Percentiles rank a stretch among this genome's conserved stretches.
Conservation (phyloP, 2,888 invertebrate genomes). For the Chrysotoxum bicinctum region DNA sequence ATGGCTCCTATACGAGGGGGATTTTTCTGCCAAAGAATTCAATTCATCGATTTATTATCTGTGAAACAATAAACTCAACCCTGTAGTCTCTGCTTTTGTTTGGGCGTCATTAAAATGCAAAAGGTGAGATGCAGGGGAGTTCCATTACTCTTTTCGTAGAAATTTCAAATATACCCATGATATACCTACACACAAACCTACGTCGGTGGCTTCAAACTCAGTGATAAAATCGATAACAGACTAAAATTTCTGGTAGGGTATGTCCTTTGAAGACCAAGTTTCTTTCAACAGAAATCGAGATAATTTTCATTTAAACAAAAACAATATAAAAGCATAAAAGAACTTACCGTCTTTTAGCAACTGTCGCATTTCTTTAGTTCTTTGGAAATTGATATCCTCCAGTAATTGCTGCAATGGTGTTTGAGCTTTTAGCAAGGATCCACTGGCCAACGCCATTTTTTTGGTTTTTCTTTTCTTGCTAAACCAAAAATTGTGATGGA, state of each 20-base stretch:
- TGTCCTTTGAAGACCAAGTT: slow-evolving; percentile 22
- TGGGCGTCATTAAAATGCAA: slow-evolving; percentile 54
- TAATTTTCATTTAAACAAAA: background rate
- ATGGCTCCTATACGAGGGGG: background rate
- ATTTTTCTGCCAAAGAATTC: slow-evolving; percentile 25
- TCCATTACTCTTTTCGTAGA: background rate
- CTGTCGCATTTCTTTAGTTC: slow-evolving; percentile 95
- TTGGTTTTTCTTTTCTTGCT: background rate
- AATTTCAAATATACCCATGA: background rate
- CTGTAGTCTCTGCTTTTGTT: slow-evolving; percentile 5
- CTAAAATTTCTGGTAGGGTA: slow-evolving; percentile 3
- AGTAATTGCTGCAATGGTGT: slow-evolving; percentile 92
- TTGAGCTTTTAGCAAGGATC: slow-evolving; percentile 79
- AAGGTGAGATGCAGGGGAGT: slow-evolving; percentile 25
- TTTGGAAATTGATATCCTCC: slow-evolving; percentile 95
- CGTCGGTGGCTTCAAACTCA: background rate
- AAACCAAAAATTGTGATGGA: background rate
- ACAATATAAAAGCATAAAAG: background rate
- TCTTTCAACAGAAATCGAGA: background rate
- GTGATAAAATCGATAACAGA: slow-evolving; percentile 60
- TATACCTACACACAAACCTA: background rate
- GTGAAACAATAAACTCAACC: slow-evolving; percentile 25
- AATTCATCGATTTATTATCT: slow-evolving; percentile 31
- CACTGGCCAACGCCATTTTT: slow-evolving; percentile 79
- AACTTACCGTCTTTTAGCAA: slow-evolving; percentile 91